Base-by-base conservation (phyloP, 2,113 vertebrate species). In the Xiphophorus maculatus region DNA sequence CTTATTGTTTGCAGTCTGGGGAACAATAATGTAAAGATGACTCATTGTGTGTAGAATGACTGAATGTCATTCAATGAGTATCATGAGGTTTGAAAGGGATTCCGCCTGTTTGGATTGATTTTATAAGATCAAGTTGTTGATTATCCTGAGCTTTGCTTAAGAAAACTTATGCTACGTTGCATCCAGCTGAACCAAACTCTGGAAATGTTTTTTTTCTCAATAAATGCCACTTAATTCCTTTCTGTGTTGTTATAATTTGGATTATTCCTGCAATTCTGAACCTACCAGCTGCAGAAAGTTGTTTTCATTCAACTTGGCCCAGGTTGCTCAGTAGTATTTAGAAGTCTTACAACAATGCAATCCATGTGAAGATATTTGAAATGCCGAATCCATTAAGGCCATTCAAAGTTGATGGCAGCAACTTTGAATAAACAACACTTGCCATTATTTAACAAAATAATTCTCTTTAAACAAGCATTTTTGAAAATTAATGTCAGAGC, bases 401-500 rank as follows among this genome's bases (percentile, higher is more conserved):
- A 82, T 90, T 82, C 86, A 69, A 77, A 67, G 61, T 35, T 90
- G 88, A 91, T 83, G 78, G 84, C 73, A 74, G 76, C 58, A 74
- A 73, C 85, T 84, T 37, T 37, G 10, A 89, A 92, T 89, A 89
- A 75, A 88, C 91, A 75, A 88, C 91, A 71, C 77, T 83, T 88
- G 66, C 1, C 74, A 88, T 91, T 90, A 86, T 84, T 87, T 89
- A 88, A 79, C 82, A 76, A 80, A 88, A 87, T 82, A 33, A 69
- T 76, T 69, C 84, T 88, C 86, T 90, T 90, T 80, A 88, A 82
- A 75, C 86, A 90, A 88, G 80, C 87, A 77, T 89, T 87, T 90
- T 89, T 89, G 84, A 69, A 89, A 91, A 90, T 90, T 74, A 90
- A 86, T 90, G 84, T 86, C 85, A 88, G 14, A 76, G 71, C 88